phyloP scores from a whole-genome alignment of 2,113 vertebrate genomes.

The Heterochromis multidens region DNA sequence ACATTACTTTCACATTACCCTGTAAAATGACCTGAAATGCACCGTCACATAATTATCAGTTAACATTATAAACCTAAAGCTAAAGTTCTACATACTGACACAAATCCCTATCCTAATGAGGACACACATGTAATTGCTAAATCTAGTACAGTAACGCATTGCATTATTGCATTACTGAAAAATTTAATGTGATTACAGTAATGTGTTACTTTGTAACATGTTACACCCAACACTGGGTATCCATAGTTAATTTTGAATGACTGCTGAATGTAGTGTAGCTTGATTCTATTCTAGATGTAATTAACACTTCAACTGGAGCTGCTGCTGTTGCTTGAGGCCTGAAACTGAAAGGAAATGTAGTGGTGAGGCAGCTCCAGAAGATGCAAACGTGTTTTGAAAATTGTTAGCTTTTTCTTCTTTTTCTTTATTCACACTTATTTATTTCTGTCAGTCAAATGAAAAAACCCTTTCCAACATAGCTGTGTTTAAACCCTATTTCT shows the following conservation, averaged over 20 bases:
- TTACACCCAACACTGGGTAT: too few relatives aligned
- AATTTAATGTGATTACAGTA: too few relatives aligned
- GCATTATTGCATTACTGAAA: too few relatives aligned
- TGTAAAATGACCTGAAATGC: too few relatives aligned
- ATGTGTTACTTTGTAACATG: too few relatives aligned
- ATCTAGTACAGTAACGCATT: too few relatives aligned
- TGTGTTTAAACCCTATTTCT: not conserved
- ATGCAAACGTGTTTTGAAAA: not conserved
- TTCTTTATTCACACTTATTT: not conserved
- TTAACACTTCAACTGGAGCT: not conserved
- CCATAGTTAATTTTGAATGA: not conserved
- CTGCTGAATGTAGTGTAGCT: not conserved
- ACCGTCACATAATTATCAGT: too few relatives aligned
- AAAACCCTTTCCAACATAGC: not conserved
- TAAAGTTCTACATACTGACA: too few relatives aligned
- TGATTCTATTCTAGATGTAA: not conserved
- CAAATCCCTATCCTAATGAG: too few relatives aligned
- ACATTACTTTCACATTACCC: too few relatives aligned
- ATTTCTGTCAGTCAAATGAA: not conserved
- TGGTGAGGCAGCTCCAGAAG: not conserved
- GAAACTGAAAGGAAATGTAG: constrained; percentile 1
- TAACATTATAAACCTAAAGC: too few relatives aligned
- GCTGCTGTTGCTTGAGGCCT: not conserved
- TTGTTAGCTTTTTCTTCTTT: not conserved
- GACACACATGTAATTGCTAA: too few relatives aligned